These are phyloP conservation scores for Phyllopteryx taeniolatus DNA, from an alignment of 2,113 vertebrate species.

Conservation along the genomic window DNA sequence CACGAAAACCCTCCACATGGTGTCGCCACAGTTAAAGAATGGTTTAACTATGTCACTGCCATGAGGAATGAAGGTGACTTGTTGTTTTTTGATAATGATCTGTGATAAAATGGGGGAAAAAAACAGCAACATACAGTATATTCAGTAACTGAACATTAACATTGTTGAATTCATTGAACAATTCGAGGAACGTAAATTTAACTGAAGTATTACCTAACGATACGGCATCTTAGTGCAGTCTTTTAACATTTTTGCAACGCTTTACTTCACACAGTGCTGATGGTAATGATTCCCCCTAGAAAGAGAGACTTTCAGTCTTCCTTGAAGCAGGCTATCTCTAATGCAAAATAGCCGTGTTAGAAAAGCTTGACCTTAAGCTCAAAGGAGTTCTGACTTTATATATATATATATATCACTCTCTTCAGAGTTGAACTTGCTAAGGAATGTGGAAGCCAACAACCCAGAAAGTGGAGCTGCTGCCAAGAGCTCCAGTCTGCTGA, in stretches of 20 bases:
- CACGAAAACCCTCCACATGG: conserved; percentile 97
- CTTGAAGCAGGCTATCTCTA: conserved; percentile 19
- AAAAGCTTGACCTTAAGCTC: conserved; percentile 16
- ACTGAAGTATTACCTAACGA: neutral
- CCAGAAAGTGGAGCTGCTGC: conserved; percentile 82
- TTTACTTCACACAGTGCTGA: conserved; percentile 1
- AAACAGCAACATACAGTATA: neutral
- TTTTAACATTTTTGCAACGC: conserved; percentile 1
- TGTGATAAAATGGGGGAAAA: neutral
- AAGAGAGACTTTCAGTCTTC: neutral
- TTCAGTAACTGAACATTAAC: neutral
- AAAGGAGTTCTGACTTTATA: neutral
- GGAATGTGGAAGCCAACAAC: conserved; percentile 93
- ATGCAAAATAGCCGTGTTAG: conserved; percentile 34
- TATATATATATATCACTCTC: conserved; percentile 26
- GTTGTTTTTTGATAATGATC: neutral
- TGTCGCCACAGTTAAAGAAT: conserved; percentile 95
- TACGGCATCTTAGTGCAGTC: neutral
- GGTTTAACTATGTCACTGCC: conserved; percentile 97
- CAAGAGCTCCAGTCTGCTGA: conserved; percentile 89
- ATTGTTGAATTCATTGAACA: neutral
- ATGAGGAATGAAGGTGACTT: conserved; percentile 91
- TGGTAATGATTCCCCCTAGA: neutral
- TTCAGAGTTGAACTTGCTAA: conserved; percentile 88
- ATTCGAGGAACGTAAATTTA: neutral